phyloP scores from a whole-genome alignment of 2,888 invertebrate genomes.

The Diabrotica balteata region DNA sequence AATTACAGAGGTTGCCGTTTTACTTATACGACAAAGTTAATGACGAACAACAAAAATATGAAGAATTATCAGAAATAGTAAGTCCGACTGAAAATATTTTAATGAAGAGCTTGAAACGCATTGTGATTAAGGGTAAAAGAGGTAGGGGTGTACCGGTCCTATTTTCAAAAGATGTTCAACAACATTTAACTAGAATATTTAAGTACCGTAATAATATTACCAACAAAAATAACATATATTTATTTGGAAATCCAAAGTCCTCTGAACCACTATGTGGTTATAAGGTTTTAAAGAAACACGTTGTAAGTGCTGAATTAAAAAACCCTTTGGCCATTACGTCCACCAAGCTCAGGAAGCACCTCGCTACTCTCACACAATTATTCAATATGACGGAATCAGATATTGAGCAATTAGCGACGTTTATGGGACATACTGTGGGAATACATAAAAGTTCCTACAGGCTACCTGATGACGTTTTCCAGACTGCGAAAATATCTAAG shows the following conservation, averaged over 20 bases:
- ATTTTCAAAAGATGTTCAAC: conserved; percentile 11
- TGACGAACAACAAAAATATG: conserved; percentile 12
- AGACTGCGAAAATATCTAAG: too few species aligned
- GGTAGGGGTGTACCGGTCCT: conserved; percentile 28
- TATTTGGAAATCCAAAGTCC: conserved; percentile 34
- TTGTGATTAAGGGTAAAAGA: conserved; percentile 31
- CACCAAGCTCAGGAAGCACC: conserved; percentile 40
- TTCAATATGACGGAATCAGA: conserved; percentile 40
- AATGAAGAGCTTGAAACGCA: conserved; percentile 33
- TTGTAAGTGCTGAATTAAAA: conserved; percentile 33
- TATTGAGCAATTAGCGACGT: conserved; percentile 40
- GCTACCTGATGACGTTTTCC: conserved; percentile 21
- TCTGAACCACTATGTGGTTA: conserved; percentile 36
- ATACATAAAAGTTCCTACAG: conserved; percentile 35
- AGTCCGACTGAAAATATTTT: conserved; percentile 17
- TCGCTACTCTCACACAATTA: conserved; percentile 42
- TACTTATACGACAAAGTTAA: not conserved
- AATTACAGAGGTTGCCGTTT: conserved; percentile 36
- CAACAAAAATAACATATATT: conserved; percentile 29
- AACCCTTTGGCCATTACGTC: conserved; percentile 36
- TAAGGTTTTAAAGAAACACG: conserved; percentile 41
- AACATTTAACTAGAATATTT: not conserved
- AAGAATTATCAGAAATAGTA: conserved; percentile 29
- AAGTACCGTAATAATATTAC: not conserved
- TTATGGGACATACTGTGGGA: conserved; percentile 42